These are phyloP conservation scores for Lagopus leucura DNA, from an alignment of 2,113 vertebrate genomes.

Conservation along the genomic window DNA sequence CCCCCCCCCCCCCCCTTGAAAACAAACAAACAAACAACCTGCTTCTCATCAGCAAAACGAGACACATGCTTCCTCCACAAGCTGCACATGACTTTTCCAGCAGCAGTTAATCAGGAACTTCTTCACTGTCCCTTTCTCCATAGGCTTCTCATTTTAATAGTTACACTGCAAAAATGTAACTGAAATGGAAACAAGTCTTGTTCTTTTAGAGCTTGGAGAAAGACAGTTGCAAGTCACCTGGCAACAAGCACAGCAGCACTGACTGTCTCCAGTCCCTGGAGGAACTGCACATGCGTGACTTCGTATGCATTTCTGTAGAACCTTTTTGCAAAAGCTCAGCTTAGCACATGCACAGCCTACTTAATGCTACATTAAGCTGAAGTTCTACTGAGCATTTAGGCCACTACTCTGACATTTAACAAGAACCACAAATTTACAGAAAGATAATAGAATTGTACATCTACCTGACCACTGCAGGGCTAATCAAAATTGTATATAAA, in stretches of 20 bases:
- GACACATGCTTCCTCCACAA: background rate
- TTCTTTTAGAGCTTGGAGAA: background rate
- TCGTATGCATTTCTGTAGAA: background rate
- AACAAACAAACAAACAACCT: background rate
- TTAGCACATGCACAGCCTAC: background rate
- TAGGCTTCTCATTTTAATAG: background rate
- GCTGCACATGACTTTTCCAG: background rate
- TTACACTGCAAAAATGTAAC: background rate
- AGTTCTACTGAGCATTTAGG: no score
- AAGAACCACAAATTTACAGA: background rate
- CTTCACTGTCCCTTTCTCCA: background rate
- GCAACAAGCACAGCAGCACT: fast-evolving
- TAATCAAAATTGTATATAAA: background rate
- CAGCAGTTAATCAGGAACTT: background rate
- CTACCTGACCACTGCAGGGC: background rate
- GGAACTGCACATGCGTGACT: background rate
- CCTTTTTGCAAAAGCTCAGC: background rate
- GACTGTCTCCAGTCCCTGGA: background rate
- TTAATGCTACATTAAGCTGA: fast-evolving
- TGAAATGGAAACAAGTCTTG: background rate
- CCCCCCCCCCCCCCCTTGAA: background rate
- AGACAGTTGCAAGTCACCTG: background rate
- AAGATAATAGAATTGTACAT: background rate
- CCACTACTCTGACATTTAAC: background rate
- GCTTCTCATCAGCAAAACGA: background rate